Base-by-base conservation (phyloP, 2,113 vertebrate species). In the Pedetes capensis region DNA sequence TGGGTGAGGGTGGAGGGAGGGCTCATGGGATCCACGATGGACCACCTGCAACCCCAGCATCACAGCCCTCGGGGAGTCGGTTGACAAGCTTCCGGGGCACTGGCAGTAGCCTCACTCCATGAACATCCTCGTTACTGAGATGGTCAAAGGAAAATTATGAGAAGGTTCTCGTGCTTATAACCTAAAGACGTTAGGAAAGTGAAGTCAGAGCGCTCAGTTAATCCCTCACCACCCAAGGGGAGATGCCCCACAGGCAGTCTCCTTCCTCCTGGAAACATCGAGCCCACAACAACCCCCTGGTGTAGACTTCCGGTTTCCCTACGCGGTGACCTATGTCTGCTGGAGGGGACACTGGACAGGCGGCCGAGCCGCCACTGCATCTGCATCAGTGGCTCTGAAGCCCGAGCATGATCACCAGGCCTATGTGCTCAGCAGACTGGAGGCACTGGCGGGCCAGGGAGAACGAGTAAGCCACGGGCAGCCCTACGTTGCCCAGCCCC, bases 161-260 rank as follows among this genome's bases (percentile, higher is more conserved):
- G 84, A 80, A 89, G 82, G 86, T 25, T 68, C 84, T 78, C 69
- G 25, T 82, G 32, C 95, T 97, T 94, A 94, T 84, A 92, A 95
- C 90, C 87, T 96, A 97, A 96, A 98, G 98, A 97, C 96, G 89
- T 82, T 82, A 98, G 96, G 63, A 95, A 86, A 97, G 96, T 98
- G 97, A 97, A 97, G 89, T 96, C 86, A 93, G 87, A 97, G 96
- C 49, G 39, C 98, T 96, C 49, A 39, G 76, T 92, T 97, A 96
- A 96, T 94, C 51, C 61, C 72, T 97, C 96, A 92, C 95, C 97
- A 97, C 92, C 97, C 97, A 98, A 59, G 95, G 37, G 14, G 13
- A 96, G 97, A 80, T 90, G 94, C 97, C 94, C 89, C 95, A 98
- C 97, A 97, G 86, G 63, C 34, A 55, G 61, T 63, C 92, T 66